A percentile compares a stretch with the other conserved stretches of the same genome.
Evolutionary conservation across 64 coral and sea anemone genomes (phyloP).

Genomic region (Astreopora myriophthalma): DNA sequence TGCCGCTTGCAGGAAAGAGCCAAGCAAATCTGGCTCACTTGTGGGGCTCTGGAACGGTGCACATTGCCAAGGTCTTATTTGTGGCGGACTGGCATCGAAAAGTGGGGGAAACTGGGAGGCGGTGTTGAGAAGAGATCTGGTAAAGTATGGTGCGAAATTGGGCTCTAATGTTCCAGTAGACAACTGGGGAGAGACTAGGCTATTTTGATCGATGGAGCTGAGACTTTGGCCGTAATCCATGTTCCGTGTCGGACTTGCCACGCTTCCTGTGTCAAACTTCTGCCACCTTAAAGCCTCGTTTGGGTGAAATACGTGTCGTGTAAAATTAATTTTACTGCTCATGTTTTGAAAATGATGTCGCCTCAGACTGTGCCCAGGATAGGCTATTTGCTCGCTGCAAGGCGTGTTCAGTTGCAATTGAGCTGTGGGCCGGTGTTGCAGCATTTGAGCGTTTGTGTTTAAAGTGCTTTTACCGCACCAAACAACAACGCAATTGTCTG

Average conservation of each 20-base stretch:
- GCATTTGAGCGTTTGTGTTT: background rate
- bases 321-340: background rate
- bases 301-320: constrained; percentile 22
- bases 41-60: background rate
- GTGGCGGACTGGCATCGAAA: background rate
- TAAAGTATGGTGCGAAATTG: background rate
- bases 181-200: background rate
- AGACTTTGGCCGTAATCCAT: background rate
- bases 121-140: background rate
- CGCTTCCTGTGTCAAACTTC: background rate
- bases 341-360: background rate
- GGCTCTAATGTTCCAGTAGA: background rate
- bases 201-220: background rate
- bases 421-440: background rate
- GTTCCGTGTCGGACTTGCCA: background rate
- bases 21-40: background rate
- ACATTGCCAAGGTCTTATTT: background rate
- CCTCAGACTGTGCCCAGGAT: background rate
- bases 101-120: background rate
- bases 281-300: background rate
- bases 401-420: background rate
- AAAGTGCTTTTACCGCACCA: background rate
- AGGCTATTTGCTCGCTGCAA: background rate
- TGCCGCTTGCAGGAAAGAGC: background rate
- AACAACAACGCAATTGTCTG: background rate